A percentile compares a stretch with the other conserved stretches of the same genome.
phyloP scores from a whole-genome alignment of 2,797 vertebrate species.

The Oceanodroma leucorhoa region DNA sequence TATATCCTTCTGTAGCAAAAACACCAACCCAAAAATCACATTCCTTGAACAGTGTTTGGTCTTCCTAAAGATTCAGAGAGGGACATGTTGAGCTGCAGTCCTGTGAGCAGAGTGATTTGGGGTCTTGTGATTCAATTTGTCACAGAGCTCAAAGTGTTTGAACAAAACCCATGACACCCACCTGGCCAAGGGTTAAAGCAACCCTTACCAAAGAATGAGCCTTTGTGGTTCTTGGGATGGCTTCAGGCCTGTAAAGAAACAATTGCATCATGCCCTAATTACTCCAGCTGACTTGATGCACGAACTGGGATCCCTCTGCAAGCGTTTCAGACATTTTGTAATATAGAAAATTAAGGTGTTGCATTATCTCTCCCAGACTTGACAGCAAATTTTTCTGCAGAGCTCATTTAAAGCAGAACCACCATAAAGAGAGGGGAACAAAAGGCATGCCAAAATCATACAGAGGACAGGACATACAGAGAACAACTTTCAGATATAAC shows the following conservation, averaged over 20 bases:
- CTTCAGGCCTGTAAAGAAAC: constrained; percentile 12
- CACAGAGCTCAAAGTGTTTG: neutral
- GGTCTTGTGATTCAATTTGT: neutral
- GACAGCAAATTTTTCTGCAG: neutral
- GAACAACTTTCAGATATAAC: neutral
- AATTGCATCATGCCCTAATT: constrained; percentile 29
- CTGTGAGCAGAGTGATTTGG: neutral
- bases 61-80: neutral
- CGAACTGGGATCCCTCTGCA: neutral
- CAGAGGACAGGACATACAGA: neutral
- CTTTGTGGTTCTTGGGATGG: neutral
- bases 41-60: neutral
- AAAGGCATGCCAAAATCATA: neutral
- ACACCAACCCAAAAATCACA: neutral
- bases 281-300: neutral
- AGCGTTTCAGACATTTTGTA: constrained; percentile 11
- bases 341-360: constrained; percentile 37
- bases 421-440: neutral
- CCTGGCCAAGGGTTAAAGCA: constrained; percentile 14
- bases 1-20: neutral
- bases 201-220: neutral
- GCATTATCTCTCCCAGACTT: neutral
- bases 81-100: neutral
- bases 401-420: neutral
- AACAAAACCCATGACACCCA: neutral